These are phyloP conservation scores for Netelia fuscicornis DNA, from an alignment of 2,888 invertebrate genomes.

Conservation along the genomic window DNA sequence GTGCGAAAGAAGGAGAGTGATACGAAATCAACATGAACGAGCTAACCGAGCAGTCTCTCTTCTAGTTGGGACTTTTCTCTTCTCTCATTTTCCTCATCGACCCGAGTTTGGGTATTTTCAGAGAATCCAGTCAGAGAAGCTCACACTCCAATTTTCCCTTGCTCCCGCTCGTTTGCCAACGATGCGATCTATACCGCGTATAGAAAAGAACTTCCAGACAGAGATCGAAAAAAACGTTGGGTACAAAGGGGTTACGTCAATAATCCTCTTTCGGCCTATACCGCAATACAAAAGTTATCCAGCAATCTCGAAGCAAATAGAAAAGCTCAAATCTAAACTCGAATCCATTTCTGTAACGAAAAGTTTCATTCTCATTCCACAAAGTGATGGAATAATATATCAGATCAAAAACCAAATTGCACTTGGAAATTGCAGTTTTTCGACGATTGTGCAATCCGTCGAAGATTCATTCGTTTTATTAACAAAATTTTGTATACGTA, in stretches of 20 bases:
- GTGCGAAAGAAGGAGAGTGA: neutral
- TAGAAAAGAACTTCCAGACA: constrained; percentile 13
- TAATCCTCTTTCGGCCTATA: constrained; percentile 5
- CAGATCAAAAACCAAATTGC: no score
- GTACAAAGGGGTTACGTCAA: neutral
- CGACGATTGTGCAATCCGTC: neutral
- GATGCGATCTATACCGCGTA: constrained; percentile 5
- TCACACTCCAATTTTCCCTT: constrained; percentile 4
- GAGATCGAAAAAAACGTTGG: constrained; percentile 2
- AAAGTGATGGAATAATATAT: constrained; percentile 20
- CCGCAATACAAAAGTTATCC: constrained; percentile 46
- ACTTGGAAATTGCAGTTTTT: no score
- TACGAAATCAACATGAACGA: neutral
- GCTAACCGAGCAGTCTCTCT: constrained; percentile 6
- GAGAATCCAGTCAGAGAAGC: constrained; percentile 32
- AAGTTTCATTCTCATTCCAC: constrained; percentile 30
- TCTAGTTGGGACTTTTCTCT: constrained; percentile 29
- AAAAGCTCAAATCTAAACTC: neutral
- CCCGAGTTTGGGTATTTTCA: constrained; percentile 22
- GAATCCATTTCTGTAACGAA: neutral
- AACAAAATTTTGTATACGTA: neutral
- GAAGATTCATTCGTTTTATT: no score
- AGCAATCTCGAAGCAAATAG: neutral
- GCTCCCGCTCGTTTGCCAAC: constrained; percentile 29
- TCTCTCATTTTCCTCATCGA: constrained; percentile 38